A percentile compares a stretch with the other conserved stretches of the same genome.
Evolutionary conservation across 2,113 vertebrate genomes (phyloP).

Genomic region (Cyanistes caeruleus): DNA sequence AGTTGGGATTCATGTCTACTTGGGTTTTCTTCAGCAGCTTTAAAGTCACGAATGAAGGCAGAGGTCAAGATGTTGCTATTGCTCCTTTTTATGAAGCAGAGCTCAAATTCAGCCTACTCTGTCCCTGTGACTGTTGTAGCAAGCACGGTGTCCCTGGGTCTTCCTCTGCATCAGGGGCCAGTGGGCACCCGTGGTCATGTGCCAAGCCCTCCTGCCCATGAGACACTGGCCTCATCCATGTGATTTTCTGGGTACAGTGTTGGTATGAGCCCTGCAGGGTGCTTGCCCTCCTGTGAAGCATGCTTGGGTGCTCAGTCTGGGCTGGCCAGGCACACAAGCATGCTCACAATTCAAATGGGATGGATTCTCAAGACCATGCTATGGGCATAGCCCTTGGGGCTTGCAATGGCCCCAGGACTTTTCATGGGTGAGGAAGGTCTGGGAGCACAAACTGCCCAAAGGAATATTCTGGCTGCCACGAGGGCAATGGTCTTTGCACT

Average conservation of each 20-base stretch:
- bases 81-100: background rate
- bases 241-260: background rate
- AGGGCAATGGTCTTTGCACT: background rate
- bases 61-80: background rate
- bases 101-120: background rate
- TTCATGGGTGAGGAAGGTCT: background rate
- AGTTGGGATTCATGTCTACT: background rate
- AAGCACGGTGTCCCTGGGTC: background rate
- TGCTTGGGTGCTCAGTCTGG: background rate
- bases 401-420: background rate
- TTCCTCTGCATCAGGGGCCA: background rate
- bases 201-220: background rate
- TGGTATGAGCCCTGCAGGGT: background rate
- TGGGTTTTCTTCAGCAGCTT: background rate
- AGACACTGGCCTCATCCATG: background rate
- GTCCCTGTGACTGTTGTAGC: background rate
- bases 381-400: background rate
- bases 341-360: background rate
- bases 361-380: background rate
- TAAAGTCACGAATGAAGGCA: background rate
- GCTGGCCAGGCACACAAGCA: rapidly evolving
- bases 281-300: background rate
- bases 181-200: background rate
- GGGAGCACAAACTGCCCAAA: background rate
- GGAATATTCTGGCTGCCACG: background rate